Evolutionary conservation across 2,113 vertebrate species (phyloP).

Genomic region (Anoplopoma fimbria): DNA sequence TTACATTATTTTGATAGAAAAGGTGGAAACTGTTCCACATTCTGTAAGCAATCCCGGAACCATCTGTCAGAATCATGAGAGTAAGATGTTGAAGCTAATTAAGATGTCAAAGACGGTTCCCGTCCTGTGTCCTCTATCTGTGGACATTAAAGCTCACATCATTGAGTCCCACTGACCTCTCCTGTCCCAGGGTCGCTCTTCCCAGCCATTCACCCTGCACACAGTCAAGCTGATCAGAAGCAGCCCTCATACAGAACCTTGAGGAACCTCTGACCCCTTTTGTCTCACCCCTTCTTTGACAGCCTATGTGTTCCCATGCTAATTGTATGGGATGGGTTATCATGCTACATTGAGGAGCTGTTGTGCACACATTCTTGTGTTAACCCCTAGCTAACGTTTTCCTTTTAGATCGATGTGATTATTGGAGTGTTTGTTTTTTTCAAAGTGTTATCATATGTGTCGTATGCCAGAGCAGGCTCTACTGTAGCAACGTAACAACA

Average conservation of each 20-base stretch:
- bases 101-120: conserved; percentile 83
- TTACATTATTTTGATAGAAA: conserved; percentile 18
- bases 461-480: background rate
- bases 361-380: conserved; percentile 75
- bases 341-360: conserved; percentile 73
- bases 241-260: conserved; percentile 73
- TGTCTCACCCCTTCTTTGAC: conserved; percentile 74
- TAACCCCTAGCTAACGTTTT: conserved; percentile 66
- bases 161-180: conserved; percentile 84
- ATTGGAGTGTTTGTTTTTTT: conserved; percentile 28
- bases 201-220: conserved; percentile 77
- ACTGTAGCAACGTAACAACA: conserved; percentile 7
- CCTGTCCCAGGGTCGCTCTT: conserved; percentile 69
- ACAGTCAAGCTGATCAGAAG: conserved; percentile 82
- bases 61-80: conserved; percentile 72
- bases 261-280: conserved; percentile 80
- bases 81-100: conserved; percentile 81
- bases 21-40: conserved; percentile 42
- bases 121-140: conserved; percentile 76
- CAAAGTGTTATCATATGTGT: conserved; percentile 20
- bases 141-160: conserved; percentile 86
- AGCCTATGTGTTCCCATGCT: conserved; percentile 81
- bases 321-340: conserved; percentile 79
- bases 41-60: conserved; percentile 17
- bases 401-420: conserved; percentile 51